phyloP scores from a whole-genome alignment of 2,113 vertebrate genomes.

The Raja brachyura region DNA sequence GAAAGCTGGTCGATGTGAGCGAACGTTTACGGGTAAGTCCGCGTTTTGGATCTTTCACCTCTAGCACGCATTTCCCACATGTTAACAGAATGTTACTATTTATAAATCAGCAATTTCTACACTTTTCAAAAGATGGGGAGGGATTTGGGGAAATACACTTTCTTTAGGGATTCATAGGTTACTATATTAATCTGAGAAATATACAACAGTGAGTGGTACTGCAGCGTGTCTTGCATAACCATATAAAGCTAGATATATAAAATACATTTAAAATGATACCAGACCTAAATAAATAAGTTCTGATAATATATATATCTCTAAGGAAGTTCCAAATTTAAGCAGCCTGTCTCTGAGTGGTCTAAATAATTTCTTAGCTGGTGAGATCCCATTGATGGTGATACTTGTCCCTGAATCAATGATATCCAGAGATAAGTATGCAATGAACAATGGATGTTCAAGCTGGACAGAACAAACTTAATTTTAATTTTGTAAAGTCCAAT shows the following conservation, averaged over 20 bases:
- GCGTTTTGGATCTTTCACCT: not conserved
- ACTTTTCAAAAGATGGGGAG: not conserved
- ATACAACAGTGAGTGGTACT: not conserved
- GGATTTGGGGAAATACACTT: not conserved
- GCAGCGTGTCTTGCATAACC: not conserved
- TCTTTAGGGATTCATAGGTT: not conserved
- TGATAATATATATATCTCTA: too few species aligned
- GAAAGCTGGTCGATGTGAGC: constrained; percentile 93
- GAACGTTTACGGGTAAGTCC: constrained; percentile 74
- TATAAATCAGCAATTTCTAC: not conserved
- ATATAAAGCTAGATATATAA: too few species aligned
- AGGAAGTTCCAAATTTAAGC: too few species aligned
- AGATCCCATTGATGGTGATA: too few species aligned
- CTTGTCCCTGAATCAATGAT: not conserved
- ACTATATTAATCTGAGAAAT: not conserved
- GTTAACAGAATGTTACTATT: not conserved
- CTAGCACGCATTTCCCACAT: not conserved
- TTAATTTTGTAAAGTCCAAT: not conserved
- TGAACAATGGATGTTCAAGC: not conserved
- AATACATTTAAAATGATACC: too few species aligned
- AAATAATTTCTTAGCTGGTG: too few species aligned
- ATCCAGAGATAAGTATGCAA: not conserved
- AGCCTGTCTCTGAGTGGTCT: too few species aligned
- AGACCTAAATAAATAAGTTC: too few species aligned
- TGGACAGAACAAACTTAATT: not conserved